Evolutionary conservation across 2,888 invertebrate species (phyloP), one percentile per base, ranked within the genome.

Genomic region (Drosophila ochracea): DNA sequence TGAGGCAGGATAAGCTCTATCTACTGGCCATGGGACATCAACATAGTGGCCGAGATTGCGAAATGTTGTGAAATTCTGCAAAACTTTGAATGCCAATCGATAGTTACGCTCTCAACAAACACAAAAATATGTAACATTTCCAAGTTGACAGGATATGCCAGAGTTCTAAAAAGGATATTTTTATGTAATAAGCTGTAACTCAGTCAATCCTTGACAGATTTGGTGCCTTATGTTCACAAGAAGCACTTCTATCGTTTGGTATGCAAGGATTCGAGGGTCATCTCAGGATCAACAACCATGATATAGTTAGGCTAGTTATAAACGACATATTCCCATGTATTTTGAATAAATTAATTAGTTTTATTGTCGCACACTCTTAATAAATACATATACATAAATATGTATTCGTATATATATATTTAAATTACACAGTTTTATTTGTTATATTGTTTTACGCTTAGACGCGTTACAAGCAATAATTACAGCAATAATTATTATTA

Each of bases 321-420:
- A 52, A 37, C 19, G 0, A 53, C 30, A 16, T 52, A 16, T 33
- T 28, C 7, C 28, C 28, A 33, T 31, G 60, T 76, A 71, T 78
- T 68, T 91, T 89, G 92, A 92, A 92, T 92, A 92, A 92, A 92
- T 93, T 91, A 92, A 76, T 83, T 86, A 86, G 33, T 63, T 86
- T 93, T 92, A 92, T 92, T 92, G 92, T 92, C 92, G 91, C 90
- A 91, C 93, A 90, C 91, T 86, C 91, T 91, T 91, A 81, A 76
- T 85, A 76, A 69, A 66, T 79, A 82, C 62, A 63, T 52, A 68
- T 76, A 55, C 43, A 62, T 66, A 66, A 41, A 47, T 68, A 64
- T 60, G 33, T 65, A 58, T 61, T 63, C 64, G 53, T 57, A 47
- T 64, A 67, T 68, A 57, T 58, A 61, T 37, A 71, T 67, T 73